Conservation (phyloP, 37 sponge, comb jelly and placozoan genomes). For the Hexactinellida sp. region DNA sequence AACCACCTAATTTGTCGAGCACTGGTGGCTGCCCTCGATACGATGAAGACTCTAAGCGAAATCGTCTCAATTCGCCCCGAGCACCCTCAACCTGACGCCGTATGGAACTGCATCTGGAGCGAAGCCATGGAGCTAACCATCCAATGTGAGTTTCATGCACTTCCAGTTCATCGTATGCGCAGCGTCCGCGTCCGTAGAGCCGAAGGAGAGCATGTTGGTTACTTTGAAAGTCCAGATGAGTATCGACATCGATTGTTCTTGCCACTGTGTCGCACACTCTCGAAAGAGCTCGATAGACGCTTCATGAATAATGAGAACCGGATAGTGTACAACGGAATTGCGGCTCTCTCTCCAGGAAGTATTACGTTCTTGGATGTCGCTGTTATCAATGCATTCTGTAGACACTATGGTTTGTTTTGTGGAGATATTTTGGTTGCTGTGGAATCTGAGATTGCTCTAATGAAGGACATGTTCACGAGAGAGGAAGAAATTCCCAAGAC, state of each 20-base stretch:
- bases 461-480: conserved; percentile 3
- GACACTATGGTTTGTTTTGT: conserved; percentile 5
- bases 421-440: background rate
- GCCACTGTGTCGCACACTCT: background rate
- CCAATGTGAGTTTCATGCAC: background rate
- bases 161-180: background rate
- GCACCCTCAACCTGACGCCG: background rate
- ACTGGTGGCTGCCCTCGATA: background rate
- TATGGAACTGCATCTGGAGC: background rate
- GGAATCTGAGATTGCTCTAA: background rate
- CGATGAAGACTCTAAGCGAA: background rate
- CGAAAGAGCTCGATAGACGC: conserved; percentile 9
- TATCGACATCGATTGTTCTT: background rate
- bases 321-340: conserved; percentile 4
- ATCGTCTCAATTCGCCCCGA: conserved; percentile 9
- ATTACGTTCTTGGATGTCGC: background rate
- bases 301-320: conserved; percentile 13
- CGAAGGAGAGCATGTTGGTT: background rate
- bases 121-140: background rate
- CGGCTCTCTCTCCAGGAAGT: background rate
- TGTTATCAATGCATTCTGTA: background rate
- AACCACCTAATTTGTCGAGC: too few species aligned
- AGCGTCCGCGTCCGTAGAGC: conserved; percentile 3
- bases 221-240: conserved; percentile 4
- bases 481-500: background rate